Base-by-base conservation (phyloP, 2,888 invertebrate genomes). In the Ormyrus nitidulus region DNA sequence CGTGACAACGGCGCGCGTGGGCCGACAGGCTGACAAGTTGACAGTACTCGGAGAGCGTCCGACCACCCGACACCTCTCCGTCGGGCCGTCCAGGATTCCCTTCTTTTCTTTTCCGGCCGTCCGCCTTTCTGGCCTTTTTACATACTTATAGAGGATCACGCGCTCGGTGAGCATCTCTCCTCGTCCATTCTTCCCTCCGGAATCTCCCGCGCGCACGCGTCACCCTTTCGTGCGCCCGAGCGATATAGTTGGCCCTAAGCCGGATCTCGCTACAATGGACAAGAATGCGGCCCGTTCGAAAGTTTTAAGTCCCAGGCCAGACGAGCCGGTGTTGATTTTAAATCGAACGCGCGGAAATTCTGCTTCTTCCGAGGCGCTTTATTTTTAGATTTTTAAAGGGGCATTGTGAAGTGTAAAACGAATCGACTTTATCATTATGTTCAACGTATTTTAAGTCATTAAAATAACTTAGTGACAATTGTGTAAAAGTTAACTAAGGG, bases 51-150 rank as follows among this genome's bases (percentile, higher is more conserved):
- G 58, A 48, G 69, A 79, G 82, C 82, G 84, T 85, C 86, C 89
- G 88, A 89, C 89, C 89, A 89, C 88, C 89, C 89, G 89, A 89
- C 89, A 89, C 89, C 89, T 88, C 86, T 86, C 88, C 89, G 89
- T 88, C 89, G 88, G 86, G 83, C 85, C 81, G 82, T 77, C 85
- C 85, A 80, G 83, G 85, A 86, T 85, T 88, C 87, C 84, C 86
- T 85, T 87, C 19, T n/a, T 6, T 61, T 61, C 61, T 72, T 62
- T n/a, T 72, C 44, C 62, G 19, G n/a, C 10, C 44, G n/a, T 62
- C 61, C n/a, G 44, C 48, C 34, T 34, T 34, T 34, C 34, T 34
- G 34, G 34, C 34, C 34, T 34, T 34, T 34, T 34, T 34, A 34
- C 34, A 34, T 34, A 34, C 34, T 34, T 34, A 34, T 34, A 34